A percentile compares a stretch with the other conserved stretches of the same genome.
These are phyloP conservation scores for Sigmodon hispidus DNA, from an alignment of 2,113 vertebrate genomes.

Conservation along the genomic window DNA sequence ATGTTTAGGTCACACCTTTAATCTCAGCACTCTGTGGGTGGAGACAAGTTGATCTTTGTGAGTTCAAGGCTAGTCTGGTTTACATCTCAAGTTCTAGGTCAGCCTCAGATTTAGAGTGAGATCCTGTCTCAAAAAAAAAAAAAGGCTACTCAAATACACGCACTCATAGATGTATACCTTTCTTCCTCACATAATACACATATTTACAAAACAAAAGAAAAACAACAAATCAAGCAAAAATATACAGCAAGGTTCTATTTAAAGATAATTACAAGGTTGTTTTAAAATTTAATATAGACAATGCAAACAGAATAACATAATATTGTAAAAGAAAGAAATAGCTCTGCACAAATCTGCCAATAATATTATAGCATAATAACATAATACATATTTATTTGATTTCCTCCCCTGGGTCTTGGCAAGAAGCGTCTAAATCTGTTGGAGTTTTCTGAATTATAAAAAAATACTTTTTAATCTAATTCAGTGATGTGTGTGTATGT, in stretches of 20 bases:
- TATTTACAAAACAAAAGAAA: background rate
- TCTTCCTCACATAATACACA: background rate
- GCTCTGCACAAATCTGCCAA: background rate
- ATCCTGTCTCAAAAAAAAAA: background rate
- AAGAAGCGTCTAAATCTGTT: background rate
- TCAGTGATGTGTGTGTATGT: background rate
- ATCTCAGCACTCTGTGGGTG: background rate
- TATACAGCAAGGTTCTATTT: background rate
- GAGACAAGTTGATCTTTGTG: background rate
- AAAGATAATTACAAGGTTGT: background rate
- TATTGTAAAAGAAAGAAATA: background rate
- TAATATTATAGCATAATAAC: background rate
- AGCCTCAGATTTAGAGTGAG: background rate
- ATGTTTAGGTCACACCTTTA: background rate
- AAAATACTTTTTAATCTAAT: background rate
- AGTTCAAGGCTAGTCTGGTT: background rate
- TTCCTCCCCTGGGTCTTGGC: background rate
- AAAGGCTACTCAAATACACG: too few species aligned
- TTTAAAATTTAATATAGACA: background rate
- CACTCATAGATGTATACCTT: background rate
- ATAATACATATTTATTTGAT: background rate
- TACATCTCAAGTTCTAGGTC: background rate
- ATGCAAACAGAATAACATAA: background rate
- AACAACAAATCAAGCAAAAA: background rate
- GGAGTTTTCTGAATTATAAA: background rate